Evolutionary conservation across 2,113 vertebrate species (phyloP).

Genomic region (Gavialis gangeticus): DNA sequence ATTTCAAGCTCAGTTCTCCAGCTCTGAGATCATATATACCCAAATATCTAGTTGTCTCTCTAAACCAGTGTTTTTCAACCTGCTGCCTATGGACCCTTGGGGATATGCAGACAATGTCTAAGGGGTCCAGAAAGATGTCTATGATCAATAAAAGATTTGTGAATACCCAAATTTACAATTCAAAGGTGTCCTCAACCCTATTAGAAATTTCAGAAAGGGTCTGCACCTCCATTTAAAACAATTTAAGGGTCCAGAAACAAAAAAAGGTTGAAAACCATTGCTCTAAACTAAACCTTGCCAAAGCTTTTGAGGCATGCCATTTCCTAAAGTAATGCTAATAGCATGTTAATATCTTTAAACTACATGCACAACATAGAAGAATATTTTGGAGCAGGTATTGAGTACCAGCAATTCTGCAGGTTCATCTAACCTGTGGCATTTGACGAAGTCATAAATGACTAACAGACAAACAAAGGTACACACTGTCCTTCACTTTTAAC

Average conservation of each 20-base stretch:
- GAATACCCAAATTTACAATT: too few relatives aligned
- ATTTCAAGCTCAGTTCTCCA: fast-evolving
- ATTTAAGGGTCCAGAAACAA: too few relatives aligned
- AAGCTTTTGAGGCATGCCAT: neutral
- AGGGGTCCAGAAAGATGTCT: too few relatives aligned
- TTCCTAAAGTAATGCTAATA: neutral
- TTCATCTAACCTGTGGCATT: fast-evolving
- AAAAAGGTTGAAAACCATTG: neutral
- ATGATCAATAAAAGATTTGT: too few relatives aligned
- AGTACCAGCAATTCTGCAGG: neutral
- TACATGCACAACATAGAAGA: neutral
- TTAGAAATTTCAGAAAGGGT: too few relatives aligned
- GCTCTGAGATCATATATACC: neutral
- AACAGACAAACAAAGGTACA: neutral
- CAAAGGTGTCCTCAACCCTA: too few relatives aligned
- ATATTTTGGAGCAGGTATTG: neutral
- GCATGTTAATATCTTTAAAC: neutral
- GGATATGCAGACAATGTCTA: too few relatives aligned
- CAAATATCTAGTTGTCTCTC: neutral
- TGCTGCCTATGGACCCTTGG: too few relatives aligned
- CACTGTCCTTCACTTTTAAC: neutral
- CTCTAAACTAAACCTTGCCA: neutral
- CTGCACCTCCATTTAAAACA: too few relatives aligned
- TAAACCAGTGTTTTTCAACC: too few relatives aligned
- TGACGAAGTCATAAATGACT: neutral